phyloP scores from a whole-genome alignment of 2,888 invertebrate species.

The Pheosia gnoma region DNA sequence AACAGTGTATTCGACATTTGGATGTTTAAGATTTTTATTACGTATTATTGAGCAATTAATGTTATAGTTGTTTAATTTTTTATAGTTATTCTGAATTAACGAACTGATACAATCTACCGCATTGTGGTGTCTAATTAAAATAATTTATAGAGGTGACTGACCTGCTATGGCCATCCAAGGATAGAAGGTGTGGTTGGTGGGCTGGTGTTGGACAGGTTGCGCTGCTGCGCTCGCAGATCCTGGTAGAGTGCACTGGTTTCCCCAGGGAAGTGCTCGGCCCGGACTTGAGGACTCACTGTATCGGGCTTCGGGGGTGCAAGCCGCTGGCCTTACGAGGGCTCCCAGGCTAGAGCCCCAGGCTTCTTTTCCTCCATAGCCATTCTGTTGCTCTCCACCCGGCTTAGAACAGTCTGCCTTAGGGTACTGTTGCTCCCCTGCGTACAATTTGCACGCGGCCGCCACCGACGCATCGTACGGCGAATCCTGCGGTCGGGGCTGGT shows the following conservation, averaged over 20 bases:
- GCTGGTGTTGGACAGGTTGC: constrained; percentile 94
- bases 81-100: constrained; percentile 27
- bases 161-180: constrained; percentile 99
- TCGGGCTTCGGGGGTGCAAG: constrained; percentile 95
- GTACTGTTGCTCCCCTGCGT: constrained; percentile 88
- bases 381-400: constrained; percentile 85
- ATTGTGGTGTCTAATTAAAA: constrained; percentile 18
- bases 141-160: constrained; percentile 78
- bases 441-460: constrained; percentile 93
- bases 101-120: constrained; percentile 14
- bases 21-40: constrained; percentile 47
- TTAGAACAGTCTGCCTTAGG: constrained; percentile 92
- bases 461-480: constrained; percentile 96
- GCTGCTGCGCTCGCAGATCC: constrained; percentile 91
- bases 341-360: constrained; percentile 87
- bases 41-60: constrained; percentile 46
- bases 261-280: constrained; percentile 91
- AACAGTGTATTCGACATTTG: constrained; percentile 22
- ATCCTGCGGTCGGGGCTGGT: constrained; percentile 93
- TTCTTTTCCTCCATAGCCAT: constrained; percentile 89
- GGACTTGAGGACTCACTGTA: constrained; percentile 94
- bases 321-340: constrained; percentile 91
- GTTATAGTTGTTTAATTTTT: constrained; percentile 23
- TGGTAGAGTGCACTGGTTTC: constrained; percentile 94
- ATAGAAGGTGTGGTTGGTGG: constrained; percentile 96